Conservation (phyloP, 2,888 invertebrate genomes). For the Iphiclides podalirius region DNA sequence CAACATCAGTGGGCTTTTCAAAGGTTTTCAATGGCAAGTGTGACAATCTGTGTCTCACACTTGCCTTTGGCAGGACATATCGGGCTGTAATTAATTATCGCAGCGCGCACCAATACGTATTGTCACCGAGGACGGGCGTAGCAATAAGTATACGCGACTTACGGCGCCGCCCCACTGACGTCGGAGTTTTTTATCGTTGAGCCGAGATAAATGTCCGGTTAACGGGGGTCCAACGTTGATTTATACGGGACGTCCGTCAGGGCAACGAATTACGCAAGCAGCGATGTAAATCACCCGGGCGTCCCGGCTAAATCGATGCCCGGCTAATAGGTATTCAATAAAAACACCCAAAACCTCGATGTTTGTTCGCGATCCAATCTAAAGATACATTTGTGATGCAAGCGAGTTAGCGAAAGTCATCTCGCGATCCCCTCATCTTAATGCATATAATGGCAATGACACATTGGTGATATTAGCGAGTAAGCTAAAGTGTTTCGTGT, state of each 20-base stretch:
- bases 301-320: constrained; percentile 56
- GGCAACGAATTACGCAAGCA: constrained; percentile 70
- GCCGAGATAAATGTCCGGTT: constrained; percentile 75
- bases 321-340: constrained; percentile 49
- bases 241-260: constrained; percentile 73
- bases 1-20: too few relatives aligned
- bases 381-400: not conserved
- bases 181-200: constrained; percentile 62
- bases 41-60: too few relatives aligned
- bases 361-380: constrained; percentile 7
- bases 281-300: constrained; percentile 72
- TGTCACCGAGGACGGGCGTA: constrained; percentile 12
- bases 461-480: too few relatives aligned
- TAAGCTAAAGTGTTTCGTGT: too few relatives aligned
- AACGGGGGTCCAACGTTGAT: constrained; percentile 75
- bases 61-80: too few relatives aligned
- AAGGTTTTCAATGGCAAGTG: too few relatives aligned
- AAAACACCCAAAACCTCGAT: constrained; percentile 27
- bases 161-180: constrained; percentile 42
- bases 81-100: not conserved
- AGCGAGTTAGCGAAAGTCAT: too few relatives aligned
- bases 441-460: too few relatives aligned
- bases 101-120: constrained; percentile 9
- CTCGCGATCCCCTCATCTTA: too few relatives aligned
- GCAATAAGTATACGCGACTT: constrained; percentile 27